Evolutionary conservation across 2,113 vertebrate species (phyloP), one percentile per base, ranked within the genome.

Genomic region (Raphicerus campestris): DNA sequence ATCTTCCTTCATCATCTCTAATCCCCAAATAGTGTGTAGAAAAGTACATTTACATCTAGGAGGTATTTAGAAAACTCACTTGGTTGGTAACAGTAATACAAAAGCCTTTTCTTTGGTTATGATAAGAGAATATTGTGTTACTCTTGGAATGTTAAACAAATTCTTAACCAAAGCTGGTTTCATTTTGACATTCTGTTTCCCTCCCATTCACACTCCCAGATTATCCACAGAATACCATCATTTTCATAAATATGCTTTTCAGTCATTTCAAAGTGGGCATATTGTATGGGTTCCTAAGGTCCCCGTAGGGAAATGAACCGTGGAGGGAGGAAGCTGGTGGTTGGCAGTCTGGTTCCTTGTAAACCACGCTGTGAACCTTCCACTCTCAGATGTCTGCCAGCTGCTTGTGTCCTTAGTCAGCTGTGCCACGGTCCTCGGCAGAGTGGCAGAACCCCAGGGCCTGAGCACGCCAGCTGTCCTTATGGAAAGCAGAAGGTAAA

Each of bases 401-500:
- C 61, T 20, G 2, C 91, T 63, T 30, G 28, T 61, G 80, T 53
- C 96, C 94, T 94, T 39, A 49, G 61, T 86, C 92, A 78, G 0
- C 89, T 83, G 16, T 35, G 13, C 86, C 55, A 22, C 51, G 45
- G 96, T 49, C 82, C 28, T 87, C 0, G 1, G 63, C 55, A 58
- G 15, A 56, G 17, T 32, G 85, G 93, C 70, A 35, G 53, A 58
- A 39, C 51, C 63, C 26, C 70, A 58, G 14, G 89, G 92, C 92
- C 73, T 49, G 56, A 94, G 83, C 15, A 51, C 78, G 39, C 73
- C 60, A 30, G 16, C 92, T 92, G 87, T 47, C 96, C 87, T 49
- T 84, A n/a, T 86, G 92, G 95, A 96, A 97, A 96, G 87, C 91
- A 95, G 96, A 89, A 97, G 93, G 83, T 82, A 87, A 98, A 95